A percentile compares a stretch with the other conserved stretches of the same genome.
phyloP scores from a whole-genome alignment of 1,140 invertebrate species.

The Drosophila sucinea region DNA sequence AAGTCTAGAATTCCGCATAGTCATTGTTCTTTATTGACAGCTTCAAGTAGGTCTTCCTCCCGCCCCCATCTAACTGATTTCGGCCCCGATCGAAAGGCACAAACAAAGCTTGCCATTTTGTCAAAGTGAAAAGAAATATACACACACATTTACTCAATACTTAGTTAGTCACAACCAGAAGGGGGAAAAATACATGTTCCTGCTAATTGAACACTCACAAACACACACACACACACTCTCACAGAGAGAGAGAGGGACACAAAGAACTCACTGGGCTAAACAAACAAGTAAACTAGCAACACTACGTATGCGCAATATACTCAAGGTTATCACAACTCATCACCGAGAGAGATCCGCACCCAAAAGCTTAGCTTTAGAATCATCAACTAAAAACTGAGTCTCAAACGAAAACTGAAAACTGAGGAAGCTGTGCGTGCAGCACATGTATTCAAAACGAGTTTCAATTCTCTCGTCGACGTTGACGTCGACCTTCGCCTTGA shows the following conservation, averaged over 20 bases:
- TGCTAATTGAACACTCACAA: conserved; percentile 56
- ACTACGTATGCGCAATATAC: conserved; percentile 52
- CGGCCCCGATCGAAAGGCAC: conserved; percentile 2
- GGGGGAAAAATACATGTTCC: conserved; percentile 24
- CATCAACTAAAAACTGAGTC: conserved; percentile 4
- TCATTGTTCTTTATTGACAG: not conserved
- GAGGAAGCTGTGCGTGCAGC: conserved; percentile 62
- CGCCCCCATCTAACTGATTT: not conserved
- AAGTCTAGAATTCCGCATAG: not conserved
- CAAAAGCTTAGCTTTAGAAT: conserved; percentile 46
- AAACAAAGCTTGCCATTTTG: conserved; percentile 5
- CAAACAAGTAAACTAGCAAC: conserved; percentile 33
- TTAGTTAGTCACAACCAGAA: conserved; percentile 36
- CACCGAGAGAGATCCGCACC: conserved; percentile 31
- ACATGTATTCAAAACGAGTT: conserved; percentile 32
- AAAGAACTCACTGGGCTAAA: not conserved
- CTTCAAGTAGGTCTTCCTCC: not conserved
- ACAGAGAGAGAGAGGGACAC: not conserved
- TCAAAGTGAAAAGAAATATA: conserved; percentile 10
- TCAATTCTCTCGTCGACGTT: not conserved
- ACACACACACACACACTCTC: conserved; percentile 9
- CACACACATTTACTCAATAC: conserved; percentile 31
- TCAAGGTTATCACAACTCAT: conserved; percentile 50
- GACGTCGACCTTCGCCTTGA: conserved; percentile 51
- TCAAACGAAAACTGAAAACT: conserved; percentile 9